A percentile compares a stretch with the other conserved stretches of the same genome.
These are phyloP conservation scores for Paramuricea clavata DNA, from an alignment of 92 coral and sea anemone genomes.

Conservation along the genomic window DNA sequence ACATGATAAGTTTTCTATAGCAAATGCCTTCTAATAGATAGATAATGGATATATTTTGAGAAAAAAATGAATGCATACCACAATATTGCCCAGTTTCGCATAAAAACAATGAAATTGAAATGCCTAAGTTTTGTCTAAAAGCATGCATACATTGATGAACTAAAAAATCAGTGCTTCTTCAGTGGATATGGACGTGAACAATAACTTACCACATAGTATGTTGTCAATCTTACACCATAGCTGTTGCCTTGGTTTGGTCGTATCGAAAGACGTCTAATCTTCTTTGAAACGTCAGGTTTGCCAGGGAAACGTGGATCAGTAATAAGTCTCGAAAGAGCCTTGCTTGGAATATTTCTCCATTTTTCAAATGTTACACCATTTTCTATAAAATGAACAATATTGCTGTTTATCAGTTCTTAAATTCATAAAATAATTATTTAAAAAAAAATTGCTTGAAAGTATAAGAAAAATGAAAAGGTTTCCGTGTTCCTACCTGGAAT, in stretches of 20 bases:
- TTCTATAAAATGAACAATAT: not conserved
- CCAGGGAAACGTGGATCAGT: not conserved
- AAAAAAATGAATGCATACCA: no score
- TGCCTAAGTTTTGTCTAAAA: no score
- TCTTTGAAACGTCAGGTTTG: not conserved
- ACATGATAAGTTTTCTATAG: not conserved
- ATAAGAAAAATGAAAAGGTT: not conserved
- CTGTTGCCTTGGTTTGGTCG: constrained; percentile 38
- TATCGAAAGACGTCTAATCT: not conserved
- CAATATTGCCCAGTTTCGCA: no score
- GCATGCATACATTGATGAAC: no score
- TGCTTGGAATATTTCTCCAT: not conserved
- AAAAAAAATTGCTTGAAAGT: not conserved
- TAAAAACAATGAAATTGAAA: no score
- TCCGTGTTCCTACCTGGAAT: not conserved
- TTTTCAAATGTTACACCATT: not conserved
- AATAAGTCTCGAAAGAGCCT: not conserved
- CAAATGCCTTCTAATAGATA: not conserved
- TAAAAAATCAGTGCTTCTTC: no score
- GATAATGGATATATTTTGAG: no score
- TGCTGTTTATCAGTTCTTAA: not conserved
- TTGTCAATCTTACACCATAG: constrained; percentile 59
- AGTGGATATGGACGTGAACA: not conserved
- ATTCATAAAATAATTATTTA: no score
- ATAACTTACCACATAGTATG: constrained; percentile 64